Percentiles rank a stretch among this genome's conserved stretches.
These are phyloP conservation scores for Clangula hyemalis DNA, from an alignment of 2,797 vertebrate genomes.

Conservation along the genomic window DNA sequence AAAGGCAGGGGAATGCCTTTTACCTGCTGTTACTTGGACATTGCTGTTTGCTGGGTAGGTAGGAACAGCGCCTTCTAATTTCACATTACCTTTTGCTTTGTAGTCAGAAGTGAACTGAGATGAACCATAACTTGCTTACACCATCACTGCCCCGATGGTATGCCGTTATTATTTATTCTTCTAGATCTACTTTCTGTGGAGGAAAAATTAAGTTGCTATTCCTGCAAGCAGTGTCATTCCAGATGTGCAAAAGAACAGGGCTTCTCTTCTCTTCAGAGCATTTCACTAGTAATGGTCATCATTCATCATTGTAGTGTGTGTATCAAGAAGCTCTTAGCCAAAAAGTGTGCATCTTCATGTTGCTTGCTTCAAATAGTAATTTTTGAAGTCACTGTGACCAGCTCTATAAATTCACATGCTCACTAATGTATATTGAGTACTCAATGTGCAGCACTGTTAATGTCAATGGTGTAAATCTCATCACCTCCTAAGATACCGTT, in stretches of 20 bases:
- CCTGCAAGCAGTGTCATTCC: background rate
- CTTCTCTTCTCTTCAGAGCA: background rate
- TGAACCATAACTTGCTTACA: background rate
- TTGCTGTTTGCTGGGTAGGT: background rate
- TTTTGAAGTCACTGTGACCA: background rate
- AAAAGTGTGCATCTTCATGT: background rate
- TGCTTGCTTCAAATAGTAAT: background rate
- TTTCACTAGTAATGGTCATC: background rate
- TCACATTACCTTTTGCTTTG: fast-evolving
- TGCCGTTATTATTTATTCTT: background rate
- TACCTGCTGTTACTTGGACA: fast-evolving
- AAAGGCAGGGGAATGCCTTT: background rate
- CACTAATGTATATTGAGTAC: background rate
- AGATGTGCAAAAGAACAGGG: background rate
- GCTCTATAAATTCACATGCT: background rate
- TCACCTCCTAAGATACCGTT: background rate
- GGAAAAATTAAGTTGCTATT: background rate
- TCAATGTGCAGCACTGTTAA: background rate
- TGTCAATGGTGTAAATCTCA: background rate
- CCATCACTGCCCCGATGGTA: background rate
- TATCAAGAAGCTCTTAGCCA: background rate
- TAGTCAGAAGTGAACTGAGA: background rate
- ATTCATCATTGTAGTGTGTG: background rate
- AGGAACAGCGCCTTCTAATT: background rate
- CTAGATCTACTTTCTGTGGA: background rate